A percentile compares a stretch with the other conserved stretches of the same genome.
These are phyloP conservation scores for Resseliella maxima DNA, from an alignment of 2,888 invertebrate genomes.

Conservation along the genomic window DNA sequence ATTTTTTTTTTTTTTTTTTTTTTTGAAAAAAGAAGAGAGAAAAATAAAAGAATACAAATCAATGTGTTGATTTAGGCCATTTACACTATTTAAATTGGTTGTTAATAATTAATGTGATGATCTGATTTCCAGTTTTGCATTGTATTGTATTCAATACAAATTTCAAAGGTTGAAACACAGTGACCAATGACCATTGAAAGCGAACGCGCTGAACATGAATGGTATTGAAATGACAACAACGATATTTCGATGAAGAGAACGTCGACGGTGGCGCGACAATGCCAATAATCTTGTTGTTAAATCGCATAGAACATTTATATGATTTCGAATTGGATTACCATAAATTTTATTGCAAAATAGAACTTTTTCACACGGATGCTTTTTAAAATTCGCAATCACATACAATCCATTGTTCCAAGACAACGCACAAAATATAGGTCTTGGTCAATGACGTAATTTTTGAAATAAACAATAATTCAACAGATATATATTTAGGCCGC, in stretches of 20 bases:
- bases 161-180: conserved; percentile 19
- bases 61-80: too few species aligned
- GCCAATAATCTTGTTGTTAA: too few species aligned
- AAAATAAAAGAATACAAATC: too few species aligned
- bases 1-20: too few species aligned
- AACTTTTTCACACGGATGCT: neutral
- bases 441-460: conserved; percentile 39
- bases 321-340: neutral
- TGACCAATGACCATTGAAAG: neutral
- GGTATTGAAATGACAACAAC: neutral
- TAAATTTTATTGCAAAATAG: neutral
- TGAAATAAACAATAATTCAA: neutral
- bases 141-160: too few species aligned
- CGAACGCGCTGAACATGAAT: neutral
- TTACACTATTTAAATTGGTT: neutral
- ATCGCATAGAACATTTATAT: neutral
- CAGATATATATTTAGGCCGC: neutral
- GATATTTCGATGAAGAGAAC: too few species aligned
- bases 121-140: too few species aligned
- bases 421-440: neutral
- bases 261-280: too few species aligned
- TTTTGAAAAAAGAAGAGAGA: too few species aligned
- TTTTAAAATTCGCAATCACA: neutral
- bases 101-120: neutral
- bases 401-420: neutral